Evolutionary conservation across 2,888 invertebrate species (phyloP).

Genomic region (Brachypalpus laphriformis): DNA sequence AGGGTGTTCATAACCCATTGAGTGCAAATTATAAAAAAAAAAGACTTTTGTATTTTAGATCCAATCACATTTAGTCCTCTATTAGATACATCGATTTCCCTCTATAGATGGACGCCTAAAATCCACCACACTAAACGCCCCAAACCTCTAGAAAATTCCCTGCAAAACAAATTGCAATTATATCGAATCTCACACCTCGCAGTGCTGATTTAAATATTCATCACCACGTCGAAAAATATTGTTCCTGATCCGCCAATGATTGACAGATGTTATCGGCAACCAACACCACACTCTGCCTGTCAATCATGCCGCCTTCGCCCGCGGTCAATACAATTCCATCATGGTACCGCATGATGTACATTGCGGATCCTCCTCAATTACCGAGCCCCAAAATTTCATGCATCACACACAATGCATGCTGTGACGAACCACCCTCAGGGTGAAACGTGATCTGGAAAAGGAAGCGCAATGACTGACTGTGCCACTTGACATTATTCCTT

Average conservation of each 20-base stretch:
- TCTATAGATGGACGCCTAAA: no score
- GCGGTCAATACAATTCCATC: constrained; percentile 4
- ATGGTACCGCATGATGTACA: background rate
- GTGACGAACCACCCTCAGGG: constrained; percentile 44
- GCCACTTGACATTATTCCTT: constrained; percentile 56
- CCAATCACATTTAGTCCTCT: no score
- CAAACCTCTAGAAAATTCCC: background rate
- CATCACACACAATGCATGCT: constrained; percentile 3
- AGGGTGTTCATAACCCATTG: no score
- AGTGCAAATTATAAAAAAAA: no score
- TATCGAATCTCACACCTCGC: constrained; percentile 30
- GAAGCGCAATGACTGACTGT: constrained; percentile 42
- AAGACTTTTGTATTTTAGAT: no score
- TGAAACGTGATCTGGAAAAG: constrained; percentile 63
- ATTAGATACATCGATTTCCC: no score
- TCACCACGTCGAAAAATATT: constrained; percentile 17
- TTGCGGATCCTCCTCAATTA: constrained; percentile 48
- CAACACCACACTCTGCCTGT: constrained; percentile 40
- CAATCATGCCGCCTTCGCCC: constrained; percentile 46
- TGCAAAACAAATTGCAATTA: constrained; percentile 30
- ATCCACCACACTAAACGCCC: no score
- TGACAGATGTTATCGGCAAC: constrained; percentile 63
- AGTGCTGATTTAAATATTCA: constrained; percentile 46
- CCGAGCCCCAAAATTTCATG: constrained; percentile 43
- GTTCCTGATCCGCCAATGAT: constrained; percentile 45